A percentile compares a stretch with the other conserved stretches of the same genome.
These are phyloP conservation scores for Erythrolamprus reginae DNA, from an alignment of 2,113 vertebrate genomes.

Conservation along the genomic window DNA sequence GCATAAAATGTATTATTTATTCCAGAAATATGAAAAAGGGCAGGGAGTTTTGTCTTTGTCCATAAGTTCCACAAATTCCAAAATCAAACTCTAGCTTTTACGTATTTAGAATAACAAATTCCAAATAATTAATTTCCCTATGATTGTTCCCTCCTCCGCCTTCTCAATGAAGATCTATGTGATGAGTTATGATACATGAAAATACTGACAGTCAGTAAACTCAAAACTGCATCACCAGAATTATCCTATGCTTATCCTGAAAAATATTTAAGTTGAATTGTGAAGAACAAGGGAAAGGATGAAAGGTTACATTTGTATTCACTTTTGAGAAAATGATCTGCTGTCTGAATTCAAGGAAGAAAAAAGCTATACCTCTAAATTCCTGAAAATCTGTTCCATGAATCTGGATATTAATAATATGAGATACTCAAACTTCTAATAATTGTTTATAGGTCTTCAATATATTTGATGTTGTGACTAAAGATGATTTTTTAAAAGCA, in stretches of 20 bases:
- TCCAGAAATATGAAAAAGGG: neutral
- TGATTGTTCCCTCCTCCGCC: neutral
- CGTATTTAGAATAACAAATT: neutral
- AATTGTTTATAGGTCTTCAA: neutral
- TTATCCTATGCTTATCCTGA: neutral
- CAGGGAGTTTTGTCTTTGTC: neutral
- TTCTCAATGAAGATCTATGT: neutral
- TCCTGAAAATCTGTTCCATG: neutral
- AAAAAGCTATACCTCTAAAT: neutral
- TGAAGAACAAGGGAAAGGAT: neutral
- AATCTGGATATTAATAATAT: neutral
- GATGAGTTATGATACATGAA: neutral
- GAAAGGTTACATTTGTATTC: neutral
- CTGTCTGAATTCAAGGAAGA: neutral
- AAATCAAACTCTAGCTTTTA: neutral
- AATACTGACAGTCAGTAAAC: neutral
- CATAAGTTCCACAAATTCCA: neutral
- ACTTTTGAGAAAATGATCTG: neutral
- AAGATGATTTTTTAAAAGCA: neutral
- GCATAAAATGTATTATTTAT: neutral
- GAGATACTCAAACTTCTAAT: neutral
- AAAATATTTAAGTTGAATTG: neutral
- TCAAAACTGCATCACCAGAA: neutral
- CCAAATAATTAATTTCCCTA: neutral
- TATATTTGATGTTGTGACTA: neutral